Base-by-base conservation (phyloP, 2,888 invertebrate species). In the Stenichneumon culpator region DNA sequence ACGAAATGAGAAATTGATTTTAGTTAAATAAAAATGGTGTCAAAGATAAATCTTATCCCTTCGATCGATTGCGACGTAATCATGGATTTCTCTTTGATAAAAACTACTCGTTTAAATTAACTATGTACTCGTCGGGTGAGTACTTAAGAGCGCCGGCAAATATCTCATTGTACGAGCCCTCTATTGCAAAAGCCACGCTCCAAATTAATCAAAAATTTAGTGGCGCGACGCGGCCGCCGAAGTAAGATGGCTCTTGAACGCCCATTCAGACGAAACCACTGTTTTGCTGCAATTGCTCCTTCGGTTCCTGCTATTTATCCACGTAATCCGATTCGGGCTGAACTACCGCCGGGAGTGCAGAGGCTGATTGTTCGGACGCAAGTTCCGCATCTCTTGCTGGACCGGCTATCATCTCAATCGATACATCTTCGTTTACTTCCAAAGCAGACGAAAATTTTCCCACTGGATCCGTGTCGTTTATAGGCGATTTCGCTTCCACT, bases 41-140 rank as follows among this genome's bases (percentile, higher is more conserved):
- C n/a, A n/a, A n/a, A n/a, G n/a, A 44, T 44, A 14, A 2, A 44
- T 44, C 44, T 36, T 9, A 36, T 36, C 0, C 5, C 32, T 32
- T 32, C 32, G 9, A 39, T 39, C 2, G 39, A 9, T 39, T 39
- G 2, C 0, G 54, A 47, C 52, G 32, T 32, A 74, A 6, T 39
- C n/a, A 57, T 57, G 44, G 28, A 16, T 74, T 73, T 44, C 47
- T 73, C 57, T 36, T 32, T n/a, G 32, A 22, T 19, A 11, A 36
- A 36, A 47, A 32, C 52, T n/a, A 54, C 52, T 50, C 28, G 52
- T 88, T 94, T 94, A 86, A 94, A 83, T 94, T 93, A 90, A 93
- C 93, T 94, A 94, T 91, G 94, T 94, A 90, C 93, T 93, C 91
- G 94, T 93, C 93, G 93, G 93, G 89, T 94, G 93, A 90, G 70